Base-by-base conservation (phyloP, 2,888 invertebrate species). In the Sphaeridia pumilis region DNA sequence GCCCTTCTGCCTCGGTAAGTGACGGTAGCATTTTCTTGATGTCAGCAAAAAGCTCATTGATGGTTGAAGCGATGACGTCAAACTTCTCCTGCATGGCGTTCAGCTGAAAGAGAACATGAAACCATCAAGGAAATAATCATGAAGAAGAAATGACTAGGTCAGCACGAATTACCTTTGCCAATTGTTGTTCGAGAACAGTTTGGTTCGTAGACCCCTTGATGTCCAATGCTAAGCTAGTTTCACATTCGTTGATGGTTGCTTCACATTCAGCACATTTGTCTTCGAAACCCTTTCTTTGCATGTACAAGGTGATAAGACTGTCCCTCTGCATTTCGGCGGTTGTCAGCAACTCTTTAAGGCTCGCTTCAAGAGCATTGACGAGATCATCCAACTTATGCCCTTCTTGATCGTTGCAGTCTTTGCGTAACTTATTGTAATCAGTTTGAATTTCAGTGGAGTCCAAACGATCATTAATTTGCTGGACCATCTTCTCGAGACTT, bases 161-260 rank as follows among this genome's bases (percentile, higher is more conserved):
- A n/a, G n/a, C n/a, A 17, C 14, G n/a, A 22, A 31, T 27, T 66
- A 75, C 74, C 70, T 89, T 89, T n/a, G 79, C 77, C 38, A 88
- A 72, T 67, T 92, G 90, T 70, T 92, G 44, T 20, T 54, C 28
- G 12, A 54, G 20, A 4, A 49, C 45, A 25, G 38, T 21, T 1
- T 49, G 26, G 25, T 49, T 49, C 4, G 47, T 28, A 1, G 54
- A 21, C 3, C 70, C 80, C 41, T 87, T 78, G 3, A 90, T 74
- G 67, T 89, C 88, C 28, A 83, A 80, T 10, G 84, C 82, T 1
- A 86, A 83, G 2, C 86, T 84, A 1, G 87, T 84, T 70, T 92
- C 90, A 26, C 87, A 87, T 72, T 93, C 87, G 63, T 87, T 84
- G 35, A 92, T 74, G 93, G 93, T 94, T 65, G 84, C 81, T 59